These are phyloP conservation scores for Oryctolagus cuniculus DNA, from an alignment of 2,113 vertebrate genomes.

Conservation along the genomic window mOryCun1.1 NC_091439.1:26438001-26438500, in stretches of 20 bases:
- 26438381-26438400: not conserved
- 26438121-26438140: not conserved
- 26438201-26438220: not conserved
- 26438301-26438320: not conserved
- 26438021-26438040: not conserved
- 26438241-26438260: not conserved
- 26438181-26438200: not conserved
- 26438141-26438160: not conserved
- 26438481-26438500: conserved; percentile 22
- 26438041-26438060: not conserved
- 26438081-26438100: not conserved
- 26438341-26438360: not conserved
- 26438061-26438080: not conserved
- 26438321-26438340: not conserved
- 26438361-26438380: conserved; percentile 10
- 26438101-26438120: not conserved
- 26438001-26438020: not conserved
- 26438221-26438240: not conserved
- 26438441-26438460: not conserved
- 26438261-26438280: not conserved
- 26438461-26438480: not conserved
- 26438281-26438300: not conserved
- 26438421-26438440: not conserved
- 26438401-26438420: not conserved
- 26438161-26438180: not conserved